These are phyloP conservation scores for Nomada fabriciana DNA, from an alignment of 2,888 invertebrate genomes.

Conservation along the genomic window DNA sequence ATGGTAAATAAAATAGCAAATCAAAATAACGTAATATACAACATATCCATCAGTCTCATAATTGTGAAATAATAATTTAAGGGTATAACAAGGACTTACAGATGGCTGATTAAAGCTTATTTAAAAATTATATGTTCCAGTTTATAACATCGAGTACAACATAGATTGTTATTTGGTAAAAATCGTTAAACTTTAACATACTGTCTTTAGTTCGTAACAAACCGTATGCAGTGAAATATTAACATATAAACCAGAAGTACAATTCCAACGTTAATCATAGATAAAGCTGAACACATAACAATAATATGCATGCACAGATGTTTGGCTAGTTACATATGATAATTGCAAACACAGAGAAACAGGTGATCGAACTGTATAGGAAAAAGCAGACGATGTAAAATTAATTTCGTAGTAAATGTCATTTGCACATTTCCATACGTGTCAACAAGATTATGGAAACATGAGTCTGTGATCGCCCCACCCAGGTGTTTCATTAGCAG, in stretches of 20 bases:
- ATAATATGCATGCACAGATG: slow-evolving; percentile 21
- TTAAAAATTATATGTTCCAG: too few relatives aligned
- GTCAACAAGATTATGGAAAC: slow-evolving; percentile 18
- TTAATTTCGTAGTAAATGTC: not conserved
- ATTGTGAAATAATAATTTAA: too few relatives aligned
- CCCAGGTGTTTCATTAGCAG: slow-evolving; percentile 60
- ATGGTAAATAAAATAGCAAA: too few relatives aligned
- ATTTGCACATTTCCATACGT: not conserved
- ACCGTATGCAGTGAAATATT: too few relatives aligned
- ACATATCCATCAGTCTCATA: too few relatives aligned
- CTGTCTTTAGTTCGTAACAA: too few relatives aligned
- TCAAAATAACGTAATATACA: too few relatives aligned
- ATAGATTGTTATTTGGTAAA: too few relatives aligned
- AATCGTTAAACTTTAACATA: too few relatives aligned
- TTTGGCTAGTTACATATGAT: slow-evolving; percentile 4
- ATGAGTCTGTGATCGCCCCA: slow-evolving; percentile 63
- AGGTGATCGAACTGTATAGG: not conserved
- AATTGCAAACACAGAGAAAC: not conserved
- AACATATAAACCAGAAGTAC: not conserved
- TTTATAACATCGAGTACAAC: too few relatives aligned
- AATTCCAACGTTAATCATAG: not conserved
- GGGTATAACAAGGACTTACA: too few relatives aligned
- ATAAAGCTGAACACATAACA: not conserved
- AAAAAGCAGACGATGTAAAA: not conserved
- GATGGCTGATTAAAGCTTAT: too few relatives aligned